A percentile compares a stretch with the other conserved stretches of the same genome.
phyloP scores from a whole-genome alignment of 2,888 invertebrate species.

The Phengaris arion region DNA sequence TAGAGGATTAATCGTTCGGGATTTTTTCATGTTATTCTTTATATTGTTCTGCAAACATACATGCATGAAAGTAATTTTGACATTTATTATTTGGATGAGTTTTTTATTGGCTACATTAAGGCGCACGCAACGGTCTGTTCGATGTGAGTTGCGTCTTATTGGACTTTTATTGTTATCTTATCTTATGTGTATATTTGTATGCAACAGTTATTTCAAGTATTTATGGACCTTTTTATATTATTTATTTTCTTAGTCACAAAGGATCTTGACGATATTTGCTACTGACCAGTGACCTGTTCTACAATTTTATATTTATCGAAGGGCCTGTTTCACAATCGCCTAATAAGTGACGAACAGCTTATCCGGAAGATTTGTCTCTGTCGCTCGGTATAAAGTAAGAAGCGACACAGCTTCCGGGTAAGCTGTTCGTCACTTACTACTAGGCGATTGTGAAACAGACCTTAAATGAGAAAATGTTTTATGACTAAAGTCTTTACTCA shows the following conservation, averaged over 20 bases:
- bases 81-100: slow-evolving; percentile 26
- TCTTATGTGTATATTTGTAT: neutral
- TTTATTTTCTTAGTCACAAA: neutral
- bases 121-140: neutral
- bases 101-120: slow-evolving; percentile 18
- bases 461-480: too few species aligned
- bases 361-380: too few species aligned
- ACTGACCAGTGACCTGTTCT: too few species aligned
- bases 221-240: neutral
- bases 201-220: slow-evolving; percentile 4
- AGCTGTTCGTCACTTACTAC: too few species aligned
- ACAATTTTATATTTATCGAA: too few species aligned
- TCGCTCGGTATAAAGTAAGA: too few species aligned
- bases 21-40: neutral
- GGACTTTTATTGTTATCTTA: neutral
- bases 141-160: neutral
- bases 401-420: too few species aligned
- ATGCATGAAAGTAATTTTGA: slow-evolving; percentile 22
- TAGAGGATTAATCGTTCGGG: slow-evolving; percentile 54
- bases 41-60: slow-evolving; percentile 16
- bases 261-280: too few species aligned
- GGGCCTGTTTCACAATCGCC: too few species aligned
- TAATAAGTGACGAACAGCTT: too few species aligned
- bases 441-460: too few species aligned
- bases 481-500: too few species aligned